Evolutionary conservation across 2,113 vertebrate genomes (phyloP).

Genomic region (Pipra filicauda): DNA sequence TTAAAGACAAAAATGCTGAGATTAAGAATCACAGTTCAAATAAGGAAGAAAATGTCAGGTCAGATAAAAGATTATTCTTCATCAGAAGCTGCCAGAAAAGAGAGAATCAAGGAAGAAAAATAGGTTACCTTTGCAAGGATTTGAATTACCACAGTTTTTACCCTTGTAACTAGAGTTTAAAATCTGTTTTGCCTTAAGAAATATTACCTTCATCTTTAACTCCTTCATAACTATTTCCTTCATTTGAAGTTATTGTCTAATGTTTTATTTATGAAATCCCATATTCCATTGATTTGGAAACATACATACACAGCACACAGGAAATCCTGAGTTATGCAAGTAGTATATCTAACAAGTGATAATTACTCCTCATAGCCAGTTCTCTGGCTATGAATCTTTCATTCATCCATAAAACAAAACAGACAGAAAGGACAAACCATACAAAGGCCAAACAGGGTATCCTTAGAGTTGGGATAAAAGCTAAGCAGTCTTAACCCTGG

Average conservation of each 20-base stretch:
- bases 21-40: slow-evolving; percentile 27
- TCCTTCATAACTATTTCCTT: not conserved
- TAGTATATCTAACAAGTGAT: not conserved
- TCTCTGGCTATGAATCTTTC: not conserved
- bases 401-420: not conserved
- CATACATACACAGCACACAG: not conserved
- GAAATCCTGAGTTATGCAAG: not conserved
- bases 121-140: not conserved
- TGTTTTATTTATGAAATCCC: not conserved
- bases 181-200: not conserved
- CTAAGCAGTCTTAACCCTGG: not conserved
- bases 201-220: not conserved
- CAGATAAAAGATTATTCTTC: slow-evolving; percentile 3
- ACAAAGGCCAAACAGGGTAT: not conserved
- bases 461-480: not conserved
- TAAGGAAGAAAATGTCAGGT: slow-evolving; percentile 49
- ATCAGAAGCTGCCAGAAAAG: not conserved
- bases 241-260: not conserved
- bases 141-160: not conserved
- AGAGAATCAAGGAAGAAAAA: slow-evolving; percentile 8
- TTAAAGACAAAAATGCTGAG: slow-evolving; percentile 44
- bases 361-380: not conserved
- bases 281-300: not conserved
- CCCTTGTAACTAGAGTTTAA: not conserved
- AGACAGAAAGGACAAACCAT: slow-evolving; percentile 6